A percentile compares a stretch with the other conserved stretches of the same genome.
phyloP scores from a whole-genome alignment of 2,113 vertebrate genomes.

The Antigone vipio region DNA sequence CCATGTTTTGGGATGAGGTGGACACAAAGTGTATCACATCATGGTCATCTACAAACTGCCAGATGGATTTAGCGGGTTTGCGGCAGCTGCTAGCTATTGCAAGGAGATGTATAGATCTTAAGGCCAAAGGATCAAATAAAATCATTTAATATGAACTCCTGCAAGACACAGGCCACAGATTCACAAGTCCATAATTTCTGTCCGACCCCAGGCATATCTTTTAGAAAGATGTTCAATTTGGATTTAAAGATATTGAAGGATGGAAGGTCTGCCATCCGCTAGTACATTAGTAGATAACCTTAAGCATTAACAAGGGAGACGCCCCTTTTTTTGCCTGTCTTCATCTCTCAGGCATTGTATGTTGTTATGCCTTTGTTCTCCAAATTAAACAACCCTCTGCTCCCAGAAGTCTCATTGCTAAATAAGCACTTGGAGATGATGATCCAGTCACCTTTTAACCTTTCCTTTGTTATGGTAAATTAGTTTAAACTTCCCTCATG shows the following conservation, averaged over 20 bases:
- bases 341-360: neutral
- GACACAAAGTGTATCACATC: neutral
- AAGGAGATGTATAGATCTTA: neutral
- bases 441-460: slow-evolving; percentile 24
- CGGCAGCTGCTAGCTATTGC: neutral
- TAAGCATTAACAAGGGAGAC: neutral
- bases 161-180: neutral
- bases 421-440: neutral
- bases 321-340: neutral
- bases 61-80: neutral
- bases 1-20: fast-evolving
- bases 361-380: neutral
- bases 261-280: neutral
- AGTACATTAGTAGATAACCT: neutral
- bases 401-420: slow-evolving; percentile 5
- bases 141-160: neutral
- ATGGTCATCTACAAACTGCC: neutral
- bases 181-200: neutral
- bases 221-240: neutral
- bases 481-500: slow-evolving; percentile 23
- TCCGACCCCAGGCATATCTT: neutral
- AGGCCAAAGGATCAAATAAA: slow-evolving; percentile 11
- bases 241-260: neutral
- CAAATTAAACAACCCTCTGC: neutral
- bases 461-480: slow-evolving; percentile 38